These are phyloP conservation scores for Sinodicranocentrus sp. DNA, from an alignment of 2,888 invertebrate genomes.

Conservation along the genomic window DNA sequence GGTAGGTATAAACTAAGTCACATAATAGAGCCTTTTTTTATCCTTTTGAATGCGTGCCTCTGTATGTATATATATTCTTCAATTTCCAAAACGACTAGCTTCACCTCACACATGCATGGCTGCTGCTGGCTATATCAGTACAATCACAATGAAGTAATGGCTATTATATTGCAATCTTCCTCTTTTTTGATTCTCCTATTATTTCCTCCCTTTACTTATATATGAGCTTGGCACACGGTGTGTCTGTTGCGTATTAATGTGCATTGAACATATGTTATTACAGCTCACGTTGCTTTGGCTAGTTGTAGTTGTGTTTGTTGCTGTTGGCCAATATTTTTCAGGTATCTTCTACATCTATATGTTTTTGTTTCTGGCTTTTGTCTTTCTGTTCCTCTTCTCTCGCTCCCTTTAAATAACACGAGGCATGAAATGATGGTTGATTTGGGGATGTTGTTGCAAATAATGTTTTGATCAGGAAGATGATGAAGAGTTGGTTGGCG, in stretches of 20 bases:
- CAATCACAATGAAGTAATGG: slow-evolving; percentile 43
- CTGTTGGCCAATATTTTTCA: slow-evolving; percentile 18
- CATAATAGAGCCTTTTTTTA: neutral
- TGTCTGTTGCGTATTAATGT: slow-evolving; percentile 8
- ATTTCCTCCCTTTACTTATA: slow-evolving; percentile 32
- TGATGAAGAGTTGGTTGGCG: neutral
- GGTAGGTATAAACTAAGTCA: too few relatives aligned
- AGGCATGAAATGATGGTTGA: neutral
- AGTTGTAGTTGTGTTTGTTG: neutral
- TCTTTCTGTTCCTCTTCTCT: neutral
- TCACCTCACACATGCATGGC: slow-evolving; percentile 22
- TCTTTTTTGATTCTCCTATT: slow-evolving; percentile 5
- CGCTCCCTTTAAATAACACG: neutral
- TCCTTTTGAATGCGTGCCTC: neutral
- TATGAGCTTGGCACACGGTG: neutral
- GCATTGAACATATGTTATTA: slow-evolving; percentile 2
- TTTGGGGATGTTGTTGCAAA: neutral
- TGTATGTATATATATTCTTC: slow-evolving; percentile 26
- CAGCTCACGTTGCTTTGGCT: slow-evolving; percentile 8
- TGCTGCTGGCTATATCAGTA: slow-evolving; percentile 21
- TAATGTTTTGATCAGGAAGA: neutral
- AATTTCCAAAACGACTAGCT: slow-evolving; percentile 37
- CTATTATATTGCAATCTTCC: slow-evolving; percentile 49
- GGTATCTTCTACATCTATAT: neutral
- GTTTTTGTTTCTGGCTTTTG: slow-evolving; percentile 4